phyloP scores from a whole-genome alignment of 35 echinoderm and acorn worm genomes.

The Ptychodera flava region DNA sequence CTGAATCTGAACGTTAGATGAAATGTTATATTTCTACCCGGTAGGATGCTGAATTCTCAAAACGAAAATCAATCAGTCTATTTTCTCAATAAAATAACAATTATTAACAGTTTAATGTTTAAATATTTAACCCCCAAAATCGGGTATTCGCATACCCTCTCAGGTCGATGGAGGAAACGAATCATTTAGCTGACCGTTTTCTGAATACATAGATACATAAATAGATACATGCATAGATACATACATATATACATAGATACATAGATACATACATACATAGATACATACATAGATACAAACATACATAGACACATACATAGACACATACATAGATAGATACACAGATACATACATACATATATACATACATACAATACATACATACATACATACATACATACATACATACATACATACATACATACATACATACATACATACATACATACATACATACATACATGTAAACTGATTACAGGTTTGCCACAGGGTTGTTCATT shows the following conservation, averaged over 20 bases:
- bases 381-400: background rate
- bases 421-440: constrained; percentile 2
- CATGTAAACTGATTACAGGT: too few species aligned
- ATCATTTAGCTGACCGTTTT: too few species aligned
- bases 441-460: constrained; percentile 2
- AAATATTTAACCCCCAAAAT: too few species aligned
- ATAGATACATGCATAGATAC: background rate
- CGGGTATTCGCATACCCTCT: too few species aligned
- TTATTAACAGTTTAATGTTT: too few species aligned
- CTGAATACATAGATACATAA: background rate
- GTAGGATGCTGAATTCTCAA: too few species aligned
- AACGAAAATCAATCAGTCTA: too few species aligned
- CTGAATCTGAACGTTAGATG: too few species aligned
- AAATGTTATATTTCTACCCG: too few species aligned
- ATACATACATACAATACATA: background rate
- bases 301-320: background rate
- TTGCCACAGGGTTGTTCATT: too few species aligned
- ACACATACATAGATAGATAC: background rate
- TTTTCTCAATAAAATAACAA: too few species aligned
- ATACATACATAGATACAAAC: background rate
- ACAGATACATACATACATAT: background rate
- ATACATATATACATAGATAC: background rate
- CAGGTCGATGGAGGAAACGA: too few species aligned
- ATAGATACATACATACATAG: background rate
- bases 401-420: constrained; percentile 2